Percentiles rank a stretch among this genome's conserved stretches.
phyloP scores from a whole-genome alignment of 1,140 invertebrate species.

The Philotrypesis tridentata region DNA sequence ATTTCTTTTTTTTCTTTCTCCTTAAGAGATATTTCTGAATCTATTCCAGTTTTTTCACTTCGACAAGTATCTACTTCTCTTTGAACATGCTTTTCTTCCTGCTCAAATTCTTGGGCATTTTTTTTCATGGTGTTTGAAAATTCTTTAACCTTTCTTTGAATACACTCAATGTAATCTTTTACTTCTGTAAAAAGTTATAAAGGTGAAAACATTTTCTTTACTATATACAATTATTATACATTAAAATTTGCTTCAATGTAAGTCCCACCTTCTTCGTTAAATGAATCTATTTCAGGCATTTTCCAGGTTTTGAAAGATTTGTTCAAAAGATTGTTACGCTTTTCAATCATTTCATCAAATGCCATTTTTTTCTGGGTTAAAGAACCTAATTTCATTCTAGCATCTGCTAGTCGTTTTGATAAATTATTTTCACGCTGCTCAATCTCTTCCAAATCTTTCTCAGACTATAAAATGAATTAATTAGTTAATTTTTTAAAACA shows the following conservation, averaged over 20 bases:
- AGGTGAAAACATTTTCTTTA: background rate
- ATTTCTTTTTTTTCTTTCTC: constrained; percentile 74
- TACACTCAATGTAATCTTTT: constrained; percentile 56
- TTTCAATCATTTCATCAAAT: constrained; percentile 52
- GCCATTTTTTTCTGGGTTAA: constrained; percentile 46
- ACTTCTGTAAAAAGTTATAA: constrained; percentile 55
- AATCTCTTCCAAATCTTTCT: constrained; percentile 44
- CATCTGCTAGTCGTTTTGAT: constrained; percentile 49
- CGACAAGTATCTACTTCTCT: constrained; percentile 70
- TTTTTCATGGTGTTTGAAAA: constrained; percentile 68
- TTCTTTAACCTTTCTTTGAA: constrained; percentile 68
- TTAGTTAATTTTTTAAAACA: background rate
- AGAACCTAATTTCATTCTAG: constrained; percentile 45
- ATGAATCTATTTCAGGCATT: constrained; percentile 49
- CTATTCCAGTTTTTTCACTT: constrained; percentile 68
- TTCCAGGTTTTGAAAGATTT: constrained; percentile 57
- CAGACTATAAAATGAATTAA: constrained; percentile 38
- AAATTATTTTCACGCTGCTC: constrained; percentile 46
- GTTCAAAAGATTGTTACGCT: constrained; percentile 61
- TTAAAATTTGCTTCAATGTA: background rate
- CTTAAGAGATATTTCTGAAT: constrained; percentile 72
- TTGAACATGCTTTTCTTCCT: constrained; percentile 73
- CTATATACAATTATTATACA: no score
- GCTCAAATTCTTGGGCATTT: constrained; percentile 66
- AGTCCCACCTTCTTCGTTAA: constrained; percentile 59